Evolutionary conservation across 1,140 invertebrate genomes (phyloP).

Genomic region (Drosophila pachea): DNA sequence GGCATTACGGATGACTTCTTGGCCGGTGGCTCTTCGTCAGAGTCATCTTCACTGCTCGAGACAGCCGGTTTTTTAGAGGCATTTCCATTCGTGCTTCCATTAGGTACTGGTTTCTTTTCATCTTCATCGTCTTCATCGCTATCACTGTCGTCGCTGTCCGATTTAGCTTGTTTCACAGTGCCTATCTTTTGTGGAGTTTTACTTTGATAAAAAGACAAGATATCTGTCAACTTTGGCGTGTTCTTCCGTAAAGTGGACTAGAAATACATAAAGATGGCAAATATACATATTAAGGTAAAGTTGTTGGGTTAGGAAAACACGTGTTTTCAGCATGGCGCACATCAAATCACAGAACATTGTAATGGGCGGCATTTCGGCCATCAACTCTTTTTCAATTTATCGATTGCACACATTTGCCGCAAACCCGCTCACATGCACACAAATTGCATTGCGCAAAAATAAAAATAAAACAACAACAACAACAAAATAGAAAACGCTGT

Average conservation of each 20-base stretch:
- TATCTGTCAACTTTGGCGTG: constrained; percentile 80
- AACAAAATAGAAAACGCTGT: constrained; percentile 6
- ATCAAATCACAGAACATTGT: neutral
- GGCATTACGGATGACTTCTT: constrained; percentile 40
- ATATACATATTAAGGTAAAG: neutral
- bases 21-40: constrained; percentile 32
- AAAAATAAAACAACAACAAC: constrained; percentile 7
- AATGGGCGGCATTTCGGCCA: neutral
- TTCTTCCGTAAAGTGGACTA: constrained; percentile 79
- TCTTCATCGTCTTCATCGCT: constrained; percentile 52
- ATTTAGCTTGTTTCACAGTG: constrained; percentile 33
- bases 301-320: constrained; percentile 60
- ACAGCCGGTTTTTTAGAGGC: constrained; percentile 10
- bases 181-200: constrained; percentile 79
- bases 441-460: constrained; percentile 5
- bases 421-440: neutral
- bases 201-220: constrained; percentile 80
- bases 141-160: constrained; percentile 16
- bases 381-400: neutral
- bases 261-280: neutral
- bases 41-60: constrained; percentile 38
- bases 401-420: constrained; percentile 10
- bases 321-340: constrained; percentile 37
- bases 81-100: constrained; percentile 14
- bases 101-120: constrained; percentile 17